Conservation (phyloP, 2,888 invertebrate genomes). For the Pristionchus entomophagus region DNA sequence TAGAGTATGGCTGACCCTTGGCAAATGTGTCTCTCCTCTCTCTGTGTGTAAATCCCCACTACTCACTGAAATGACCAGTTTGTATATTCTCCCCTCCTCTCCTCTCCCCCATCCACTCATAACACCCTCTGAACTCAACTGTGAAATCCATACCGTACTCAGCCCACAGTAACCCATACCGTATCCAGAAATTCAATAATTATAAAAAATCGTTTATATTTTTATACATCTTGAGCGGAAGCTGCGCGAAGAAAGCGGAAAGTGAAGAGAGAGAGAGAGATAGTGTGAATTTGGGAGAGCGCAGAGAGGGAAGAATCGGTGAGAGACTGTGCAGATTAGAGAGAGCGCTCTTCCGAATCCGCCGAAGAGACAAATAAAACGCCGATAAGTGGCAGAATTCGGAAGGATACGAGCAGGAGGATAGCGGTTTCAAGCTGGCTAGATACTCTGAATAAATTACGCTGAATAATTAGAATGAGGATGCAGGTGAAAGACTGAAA, state of each 20-base stretch:
- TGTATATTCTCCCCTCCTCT: neutral
- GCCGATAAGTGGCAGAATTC: neutral
- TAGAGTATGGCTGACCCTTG: conserved; percentile 17
- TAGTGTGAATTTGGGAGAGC: neutral
- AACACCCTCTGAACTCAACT: neutral
- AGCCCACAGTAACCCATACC: too few relatives aligned
- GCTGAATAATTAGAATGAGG: too few relatives aligned
- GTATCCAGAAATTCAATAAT: too few relatives aligned
- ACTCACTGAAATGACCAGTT: conserved; percentile 34
- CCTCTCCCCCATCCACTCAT: neutral
- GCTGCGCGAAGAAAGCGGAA: neutral
- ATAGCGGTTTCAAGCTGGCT: too few relatives aligned
- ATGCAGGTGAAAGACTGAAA: neutral
- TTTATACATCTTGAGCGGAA: neutral
- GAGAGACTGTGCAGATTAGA: neutral
- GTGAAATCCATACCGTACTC: neutral
- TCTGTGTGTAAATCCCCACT: conserved; percentile 16
- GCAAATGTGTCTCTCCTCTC: neutral
- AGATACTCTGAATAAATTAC: too few relatives aligned
- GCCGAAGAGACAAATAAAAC: neutral
- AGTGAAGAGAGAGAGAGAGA: neutral
- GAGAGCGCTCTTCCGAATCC: neutral
- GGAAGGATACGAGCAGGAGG: conserved; percentile 23
- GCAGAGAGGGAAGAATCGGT: neutral
- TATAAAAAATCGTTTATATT: neutral